A percentile compares a stretch with the other conserved stretches of the same genome.
phyloP scores from a whole-genome alignment of 2,113 vertebrate genomes.

The Microtus montanus region DNA sequence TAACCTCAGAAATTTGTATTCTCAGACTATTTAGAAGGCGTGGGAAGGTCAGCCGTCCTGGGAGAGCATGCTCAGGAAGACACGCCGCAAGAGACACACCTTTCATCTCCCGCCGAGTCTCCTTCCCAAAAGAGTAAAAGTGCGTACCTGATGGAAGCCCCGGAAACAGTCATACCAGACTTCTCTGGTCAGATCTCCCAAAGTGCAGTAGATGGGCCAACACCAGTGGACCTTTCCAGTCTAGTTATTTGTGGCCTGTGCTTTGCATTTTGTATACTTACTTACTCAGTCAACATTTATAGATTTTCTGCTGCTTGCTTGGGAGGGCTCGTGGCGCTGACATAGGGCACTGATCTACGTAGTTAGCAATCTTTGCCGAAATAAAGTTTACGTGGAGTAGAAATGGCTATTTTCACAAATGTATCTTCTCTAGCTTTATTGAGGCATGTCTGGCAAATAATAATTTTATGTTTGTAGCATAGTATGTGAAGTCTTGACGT shows the following conservation, averaged over 20 bases:
- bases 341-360: not conserved
- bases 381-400: not conserved
- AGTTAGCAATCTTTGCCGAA: not conserved
- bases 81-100: constrained; percentile 87
- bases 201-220: not conserved
- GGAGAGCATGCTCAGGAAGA: constrained; percentile 90
- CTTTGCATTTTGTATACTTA: not conserved
- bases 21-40: constrained; percentile 92
- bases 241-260: not conserved
- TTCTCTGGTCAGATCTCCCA: not conserved
- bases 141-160: constrained; percentile 81
- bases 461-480: not conserved
- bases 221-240: not conserved
- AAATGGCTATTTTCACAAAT: not conserved
- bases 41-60: constrained; percentile 85
- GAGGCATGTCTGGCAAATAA: not conserved
- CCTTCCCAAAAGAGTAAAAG: constrained; percentile 93
- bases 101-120: constrained; percentile 90
- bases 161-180: not conserved
- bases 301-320: not conserved
- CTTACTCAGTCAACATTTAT: not conserved
- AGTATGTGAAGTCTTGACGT: not conserved
- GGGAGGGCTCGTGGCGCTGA: not conserved
- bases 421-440: not conserved
- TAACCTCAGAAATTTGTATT: constrained; percentile 65